A percentile compares a stretch with the other conserved stretches of the same genome.
phyloP scores from a whole-genome alignment of 1,140 invertebrate species.

The Pachyrhynchus sulphureomaculatus region DNA sequence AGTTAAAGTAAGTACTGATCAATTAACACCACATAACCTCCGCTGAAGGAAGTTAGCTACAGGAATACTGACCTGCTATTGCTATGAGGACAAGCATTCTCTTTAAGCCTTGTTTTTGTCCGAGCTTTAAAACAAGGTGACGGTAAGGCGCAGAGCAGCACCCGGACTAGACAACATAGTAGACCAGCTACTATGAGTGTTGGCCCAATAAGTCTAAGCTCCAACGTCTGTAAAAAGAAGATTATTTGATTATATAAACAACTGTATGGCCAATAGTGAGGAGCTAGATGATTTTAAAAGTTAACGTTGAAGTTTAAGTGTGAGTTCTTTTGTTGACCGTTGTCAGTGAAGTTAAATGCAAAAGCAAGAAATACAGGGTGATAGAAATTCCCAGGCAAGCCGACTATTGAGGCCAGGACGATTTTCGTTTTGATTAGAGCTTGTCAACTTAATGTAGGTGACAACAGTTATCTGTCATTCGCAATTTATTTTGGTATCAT shows the following conservation, averaged over 20 bases:
- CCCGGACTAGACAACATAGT: slow-evolving; percentile 60
- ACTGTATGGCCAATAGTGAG: not conserved
- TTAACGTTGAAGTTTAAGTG: too few species aligned
- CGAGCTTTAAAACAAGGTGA: slow-evolving; percentile 46
- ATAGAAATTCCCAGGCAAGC: too few species aligned
- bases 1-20: not conserved
- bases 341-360: too few species aligned
- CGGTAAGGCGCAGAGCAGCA: slow-evolving; percentile 60
- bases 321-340: too few species aligned
- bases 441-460: too few species aligned
- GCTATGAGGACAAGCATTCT: slow-evolving; percentile 45
- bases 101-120: slow-evolving; percentile 46
- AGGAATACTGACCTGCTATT: slow-evolving; percentile 25
- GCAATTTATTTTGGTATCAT: too few species aligned
- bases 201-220: slow-evolving; percentile 79
- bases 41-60: too few species aligned
- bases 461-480: too few species aligned
- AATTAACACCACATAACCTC: not conserved
- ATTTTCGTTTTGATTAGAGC: too few species aligned
- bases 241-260: not conserved
- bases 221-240: slow-evolving; percentile 58
- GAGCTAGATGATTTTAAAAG: too few species aligned
- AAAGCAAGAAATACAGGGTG: too few species aligned
- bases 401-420: too few species aligned
- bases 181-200: slow-evolving; percentile 61